phyloP scores from a whole-genome alignment of 53 echinoderm and acorn worm genomes.

The Holothuria scabra region DNA sequence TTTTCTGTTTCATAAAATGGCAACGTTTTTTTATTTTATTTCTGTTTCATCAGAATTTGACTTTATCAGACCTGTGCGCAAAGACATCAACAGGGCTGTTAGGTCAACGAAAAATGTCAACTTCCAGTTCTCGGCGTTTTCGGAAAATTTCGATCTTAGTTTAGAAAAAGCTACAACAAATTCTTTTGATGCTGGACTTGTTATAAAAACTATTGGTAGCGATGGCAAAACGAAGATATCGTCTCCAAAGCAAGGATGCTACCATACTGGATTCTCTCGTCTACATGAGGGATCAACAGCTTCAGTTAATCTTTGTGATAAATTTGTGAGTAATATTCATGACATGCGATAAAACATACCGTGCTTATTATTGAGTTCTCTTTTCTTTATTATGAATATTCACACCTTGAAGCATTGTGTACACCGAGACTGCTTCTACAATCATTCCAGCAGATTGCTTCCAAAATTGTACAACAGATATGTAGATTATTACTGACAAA shows the following conservation, averaged over 20 bases:
- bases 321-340: constrained; percentile 64
- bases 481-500: too few relatives aligned
- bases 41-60: neutral
- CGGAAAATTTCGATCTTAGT: constrained; percentile 27
- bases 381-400: too few relatives aligned
- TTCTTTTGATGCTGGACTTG: constrained; percentile 57
- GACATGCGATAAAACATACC: too few relatives aligned
- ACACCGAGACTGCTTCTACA: too few relatives aligned
- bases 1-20: too few relatives aligned
- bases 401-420: too few relatives aligned
- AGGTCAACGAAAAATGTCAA: neutral
- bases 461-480: too few relatives aligned
- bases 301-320: constrained; percentile 48
- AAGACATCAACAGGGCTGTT: neutral
- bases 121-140: constrained; percentile 48
- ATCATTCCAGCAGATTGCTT: too few relatives aligned
- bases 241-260: constrained; percentile 40
- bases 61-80: constrained; percentile 8
- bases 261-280: constrained; percentile 24
- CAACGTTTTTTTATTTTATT: neutral
- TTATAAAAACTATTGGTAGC: constrained; percentile 53
- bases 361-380: too few relatives aligned
- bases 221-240: constrained; percentile 62
- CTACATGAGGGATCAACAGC: constrained; percentile 39
- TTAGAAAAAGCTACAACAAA: constrained; percentile 25